Evolutionary conservation across 2,888 invertebrate species (phyloP), one percentile per base, ranked within the genome.

Genomic region (Apomyelois bistriatella): DNA sequence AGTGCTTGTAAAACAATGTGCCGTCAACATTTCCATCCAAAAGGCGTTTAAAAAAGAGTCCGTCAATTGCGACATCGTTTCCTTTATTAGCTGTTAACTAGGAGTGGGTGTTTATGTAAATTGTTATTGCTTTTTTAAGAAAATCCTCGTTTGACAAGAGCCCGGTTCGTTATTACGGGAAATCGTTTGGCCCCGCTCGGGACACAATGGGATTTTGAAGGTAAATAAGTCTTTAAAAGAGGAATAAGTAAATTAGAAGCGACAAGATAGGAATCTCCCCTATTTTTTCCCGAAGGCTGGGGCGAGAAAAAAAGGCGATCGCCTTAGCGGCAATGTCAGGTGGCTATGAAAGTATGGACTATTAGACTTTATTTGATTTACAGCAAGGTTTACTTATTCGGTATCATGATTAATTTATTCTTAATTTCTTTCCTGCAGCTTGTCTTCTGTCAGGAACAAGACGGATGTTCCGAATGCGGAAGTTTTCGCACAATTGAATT

Each of bases 161-260:
- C 72, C 75, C 70, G 71, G 68, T 72, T 77, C 81, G 80, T 87
- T 88, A 84, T 83, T 82, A 77, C 81, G 72, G 66, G 73, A 74
- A 76, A 81, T 76, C 72, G 68, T 69, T 75, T 74, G 76, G 78
- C 70, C 74, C 81, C 81, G 81, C 79, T 74, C 69, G 80, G 79
- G 82, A 75, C 83, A 90, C 90, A 90, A 90, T 89, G 83, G 88
- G 90, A 90, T 90, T 90, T 90, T 85, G 87, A 89, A 91, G 88
- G 94, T 93, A 94, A 94, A 94, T 93, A 93, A 93, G 93, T 93
- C 92, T 92, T 92, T 92, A 92, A 92, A 92, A 92, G 92, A 92
- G 91, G 92, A 93, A 93, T 94, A 94, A 94, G 94, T 94, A 94
- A 94, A 94, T 94, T 94, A 94, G 93, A 93, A 93, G 91, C 92